Evolutionary conservation across 2,113 vertebrate genomes (phyloP).

Genomic region (Cyanoramphus novaezelandiae): DNA sequence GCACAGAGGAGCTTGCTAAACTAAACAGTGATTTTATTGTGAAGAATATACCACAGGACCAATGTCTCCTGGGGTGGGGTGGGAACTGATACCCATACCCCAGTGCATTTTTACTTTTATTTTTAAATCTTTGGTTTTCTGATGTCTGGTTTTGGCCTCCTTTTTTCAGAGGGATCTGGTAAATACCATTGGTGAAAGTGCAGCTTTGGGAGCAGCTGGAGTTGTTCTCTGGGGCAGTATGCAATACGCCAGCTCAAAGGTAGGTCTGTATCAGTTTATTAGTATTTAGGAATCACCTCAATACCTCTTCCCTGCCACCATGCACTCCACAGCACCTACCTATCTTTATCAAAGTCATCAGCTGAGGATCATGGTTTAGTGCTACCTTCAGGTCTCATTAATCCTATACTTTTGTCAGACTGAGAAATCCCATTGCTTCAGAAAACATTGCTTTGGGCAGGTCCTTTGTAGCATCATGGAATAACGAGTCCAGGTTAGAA

Average conservation of each 20-base stretch:
- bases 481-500: background rate
- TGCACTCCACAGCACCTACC: background rate
- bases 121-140: background rate
- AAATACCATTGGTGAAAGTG: conserved; percentile 88
- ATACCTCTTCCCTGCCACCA: background rate
- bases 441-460: background rate
- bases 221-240: conserved; percentile 87
- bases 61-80: fast-evolving
- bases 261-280: background rate
- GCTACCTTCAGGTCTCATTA: background rate
- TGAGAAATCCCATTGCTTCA: background rate
- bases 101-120: background rate
- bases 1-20: background rate
- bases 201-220: conserved; percentile 87
- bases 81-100: background rate
- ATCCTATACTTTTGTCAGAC: background rate
- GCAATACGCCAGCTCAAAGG: conserved; percentile 72
- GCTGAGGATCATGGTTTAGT: background rate
- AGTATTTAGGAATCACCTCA: background rate
- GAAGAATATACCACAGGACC: background rate
- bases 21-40: background rate
- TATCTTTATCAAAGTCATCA: background rate
- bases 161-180: conserved; percentile 85
- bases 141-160: background rate
- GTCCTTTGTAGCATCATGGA: background rate